Conservation (phyloP, 2,888 invertebrate species). For the Pyralis farinalis region DNA sequence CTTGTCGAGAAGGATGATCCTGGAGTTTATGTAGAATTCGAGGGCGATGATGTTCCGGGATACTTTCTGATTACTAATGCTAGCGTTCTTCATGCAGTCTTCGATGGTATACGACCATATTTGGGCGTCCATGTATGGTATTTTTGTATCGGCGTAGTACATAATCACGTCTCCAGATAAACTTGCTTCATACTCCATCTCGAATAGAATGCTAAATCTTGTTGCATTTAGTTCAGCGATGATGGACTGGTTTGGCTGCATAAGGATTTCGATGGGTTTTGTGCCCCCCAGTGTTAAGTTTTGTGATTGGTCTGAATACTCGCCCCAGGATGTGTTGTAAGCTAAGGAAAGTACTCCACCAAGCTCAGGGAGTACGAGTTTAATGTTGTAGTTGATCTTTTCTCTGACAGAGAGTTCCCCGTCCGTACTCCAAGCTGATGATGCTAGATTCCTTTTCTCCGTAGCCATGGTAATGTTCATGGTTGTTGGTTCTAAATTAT, state of each 20-base stretch:
- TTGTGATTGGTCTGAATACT: conserved; percentile 16
- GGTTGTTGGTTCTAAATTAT: conserved; percentile 21
- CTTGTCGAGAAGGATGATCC: conserved; percentile 13
- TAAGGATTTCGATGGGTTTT: conserved; percentile 21
- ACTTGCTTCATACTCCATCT: conserved; percentile 23
- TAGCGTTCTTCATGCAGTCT: conserved; percentile 23
- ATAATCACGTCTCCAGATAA: conserved; percentile 25
- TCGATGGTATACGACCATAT: no score
- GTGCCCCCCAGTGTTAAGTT: conserved; percentile 24
- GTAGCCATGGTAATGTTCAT: conserved; percentile 27
- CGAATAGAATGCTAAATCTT: conserved; percentile 22
- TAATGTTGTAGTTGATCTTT: conserved; percentile 27
- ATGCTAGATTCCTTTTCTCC: conserved; percentile 24
- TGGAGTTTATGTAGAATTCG: conserved; percentile 28
- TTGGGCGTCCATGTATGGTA: conserved; percentile 26
- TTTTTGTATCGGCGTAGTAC: conserved; percentile 19
- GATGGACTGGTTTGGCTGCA: conserved; percentile 33
- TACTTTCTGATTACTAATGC: conserved; percentile 13
- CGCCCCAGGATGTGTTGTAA: conserved; percentile 26
- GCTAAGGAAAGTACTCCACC: conserved; percentile 18
- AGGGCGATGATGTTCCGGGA: conserved; percentile 31
- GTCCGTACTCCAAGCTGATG: conserved; percentile 27
- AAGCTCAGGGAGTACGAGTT: conserved; percentile 15
- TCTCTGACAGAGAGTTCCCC: conserved; percentile 22
- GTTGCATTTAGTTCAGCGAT: conserved; percentile 30